Base-by-base conservation (phyloP, 2,888 invertebrate genomes). In the Sinhomidia bicolor region DNA sequence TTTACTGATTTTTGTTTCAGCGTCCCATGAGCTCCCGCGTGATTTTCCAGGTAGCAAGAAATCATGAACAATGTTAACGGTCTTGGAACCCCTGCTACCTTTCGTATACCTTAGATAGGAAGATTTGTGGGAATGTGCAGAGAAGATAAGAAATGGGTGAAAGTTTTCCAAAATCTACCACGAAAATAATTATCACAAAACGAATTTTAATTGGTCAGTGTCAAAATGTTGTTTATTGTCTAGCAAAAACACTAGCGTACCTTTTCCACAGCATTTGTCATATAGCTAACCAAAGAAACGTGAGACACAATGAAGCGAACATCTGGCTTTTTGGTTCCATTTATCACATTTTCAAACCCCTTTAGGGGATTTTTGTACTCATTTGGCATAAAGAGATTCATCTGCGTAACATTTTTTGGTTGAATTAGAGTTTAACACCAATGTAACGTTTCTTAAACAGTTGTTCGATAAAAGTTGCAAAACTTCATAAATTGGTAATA, bases 51-150 rank as follows among this genome's bases (percentile, higher is more conserved):
- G 60, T 23, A 85, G 0, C 9, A 89, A 47, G 54, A 90, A 89
- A 32, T 90, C 78, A n/a, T 87, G 79, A 23, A 74, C 41, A 0
- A 89, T 90, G 26, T 85, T 76, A 41, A 80, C 29, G 17, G 68
- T 26, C 6, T 78, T 68, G 3, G 32, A 36, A 29, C 60, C 54
- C 5, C 47, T 44, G 2, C 20, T 3, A 23, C 54, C 80, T 47
- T 29, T 57, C 7, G 84, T 26, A 29, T 81, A 76, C 10, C 79
- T 68, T 62, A 93, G 91, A 91, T 94, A 96, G 93, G 95, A 95
- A 0, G 96, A 96, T 92, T 95, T 94, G 93, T 96, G 95, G 94
- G 95, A 95, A 94, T 96, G 95, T 90, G 96, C 97, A 93, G 96
- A 94, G 93, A 96, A 96, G 91, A 96, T 95, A 54, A 96, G 93